phyloP scores from a whole-genome alignment of 2,113 vertebrate genomes.

The Rissa tridactyla region DNA sequence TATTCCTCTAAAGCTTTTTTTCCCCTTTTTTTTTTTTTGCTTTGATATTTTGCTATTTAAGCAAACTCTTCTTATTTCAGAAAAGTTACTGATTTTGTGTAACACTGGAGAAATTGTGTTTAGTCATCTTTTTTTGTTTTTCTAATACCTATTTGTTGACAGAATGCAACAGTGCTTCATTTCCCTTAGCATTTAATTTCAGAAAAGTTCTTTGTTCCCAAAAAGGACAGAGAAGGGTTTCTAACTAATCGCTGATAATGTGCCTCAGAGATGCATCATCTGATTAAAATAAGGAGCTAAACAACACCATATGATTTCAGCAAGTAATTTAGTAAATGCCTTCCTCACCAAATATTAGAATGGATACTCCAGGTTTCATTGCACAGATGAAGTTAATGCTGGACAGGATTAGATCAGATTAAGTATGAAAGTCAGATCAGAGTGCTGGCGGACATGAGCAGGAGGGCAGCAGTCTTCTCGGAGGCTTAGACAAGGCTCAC shows the following conservation, averaged over 20 bases:
- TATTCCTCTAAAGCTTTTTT: neutral
- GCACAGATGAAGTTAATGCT: conserved; percentile 85
- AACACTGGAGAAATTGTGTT: neutral
- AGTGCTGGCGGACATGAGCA: conserved; percentile 73
- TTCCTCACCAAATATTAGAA: conserved; percentile 81
- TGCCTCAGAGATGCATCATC: conserved; percentile 74
- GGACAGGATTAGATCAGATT: conserved; percentile 86
- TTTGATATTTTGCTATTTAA: conserved; percentile 8
- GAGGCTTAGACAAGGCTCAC: conserved; percentile 76
- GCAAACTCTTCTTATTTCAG: conserved; percentile 10
- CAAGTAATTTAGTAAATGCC: conserved; percentile 88
- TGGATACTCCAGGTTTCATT: conserved; percentile 84
- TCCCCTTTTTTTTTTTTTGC: neutral
- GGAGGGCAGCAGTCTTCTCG: conserved; percentile 74
- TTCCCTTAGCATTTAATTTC: conserved; percentile 48
- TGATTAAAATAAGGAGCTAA: conserved; percentile 84
- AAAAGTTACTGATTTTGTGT: neutral
- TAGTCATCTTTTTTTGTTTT: conserved; percentile 7
- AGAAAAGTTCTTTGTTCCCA: conserved; percentile 68
- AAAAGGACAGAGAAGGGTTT: conserved; percentile 70
- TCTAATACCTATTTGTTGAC: conserved; percentile 3
- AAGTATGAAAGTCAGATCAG: conserved; percentile 84
- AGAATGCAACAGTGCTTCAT: conserved; percentile 38
- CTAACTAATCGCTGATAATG: conserved; percentile 76
- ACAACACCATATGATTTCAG: conserved; percentile 81